Percentiles rank a stretch among this genome's conserved stretches.
Evolutionary conservation across 1,140 invertebrate genomes (phyloP).

Genomic region (Parasteatoda tepidariorum): DNA sequence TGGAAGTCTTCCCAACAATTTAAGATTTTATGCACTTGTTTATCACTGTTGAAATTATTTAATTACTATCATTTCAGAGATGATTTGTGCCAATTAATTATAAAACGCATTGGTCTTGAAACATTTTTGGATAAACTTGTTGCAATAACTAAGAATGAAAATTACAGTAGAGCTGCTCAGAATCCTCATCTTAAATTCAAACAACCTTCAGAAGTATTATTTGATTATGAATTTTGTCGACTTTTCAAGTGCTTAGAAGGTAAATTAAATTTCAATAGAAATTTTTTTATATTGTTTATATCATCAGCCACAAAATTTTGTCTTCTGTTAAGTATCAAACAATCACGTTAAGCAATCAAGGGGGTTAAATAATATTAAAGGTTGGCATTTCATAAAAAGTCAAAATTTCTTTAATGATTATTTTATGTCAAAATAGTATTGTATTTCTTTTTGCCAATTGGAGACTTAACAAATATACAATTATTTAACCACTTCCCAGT

Average conservation of each 20-base stretch:
- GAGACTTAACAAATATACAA: no score
- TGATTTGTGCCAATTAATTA: constrained; percentile 84
- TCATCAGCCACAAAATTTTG: no score
- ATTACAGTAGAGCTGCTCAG: constrained; percentile 91
- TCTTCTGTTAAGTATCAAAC: no score
- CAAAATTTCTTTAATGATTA: no score
- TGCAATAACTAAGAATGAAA: constrained; percentile 88
- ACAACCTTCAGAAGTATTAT: constrained; percentile 81
- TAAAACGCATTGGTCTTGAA: constrained; percentile 92
- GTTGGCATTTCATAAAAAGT: no score
- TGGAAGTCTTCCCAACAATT: background rate
- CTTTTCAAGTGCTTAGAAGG: constrained; percentile 77
- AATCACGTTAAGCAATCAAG: no score
- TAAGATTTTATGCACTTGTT: background rate
- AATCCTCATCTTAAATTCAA: constrained; percentile 88
- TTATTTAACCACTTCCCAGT: no score
- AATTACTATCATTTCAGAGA: constrained; percentile 71
- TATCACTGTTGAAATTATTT: no score
- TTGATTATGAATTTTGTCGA: constrained; percentile 96
- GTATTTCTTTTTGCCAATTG: no score
- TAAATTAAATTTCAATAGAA: constrained; percentile 16
- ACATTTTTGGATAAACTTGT: constrained; percentile 87
- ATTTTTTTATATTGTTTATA: no score
- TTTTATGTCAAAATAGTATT: no score
- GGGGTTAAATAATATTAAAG: no score